These are phyloP conservation scores for Xanthia togata DNA, from an alignment of 2,888 invertebrate genomes.

Conservation along the genomic window DNA sequence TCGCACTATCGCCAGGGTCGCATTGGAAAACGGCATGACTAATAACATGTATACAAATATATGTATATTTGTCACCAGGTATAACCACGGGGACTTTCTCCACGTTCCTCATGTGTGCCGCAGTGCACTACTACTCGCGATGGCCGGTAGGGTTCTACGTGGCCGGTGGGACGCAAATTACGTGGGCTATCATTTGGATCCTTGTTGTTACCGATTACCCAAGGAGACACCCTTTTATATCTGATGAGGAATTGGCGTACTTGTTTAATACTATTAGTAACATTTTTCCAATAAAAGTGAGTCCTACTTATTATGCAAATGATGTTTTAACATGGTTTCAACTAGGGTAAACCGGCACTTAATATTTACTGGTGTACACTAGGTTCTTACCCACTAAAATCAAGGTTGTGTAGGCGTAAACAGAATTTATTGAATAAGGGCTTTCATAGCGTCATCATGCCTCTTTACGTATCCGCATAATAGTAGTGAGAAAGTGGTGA, in stretches of 20 bases:
- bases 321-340: conserved; percentile 11
- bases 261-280: conserved; percentile 90
- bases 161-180: conserved; percentile 88
- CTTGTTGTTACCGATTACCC: conserved; percentile 91
- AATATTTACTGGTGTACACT: conserved; percentile 3
- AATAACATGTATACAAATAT: conserved; percentile 34
- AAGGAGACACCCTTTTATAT: conserved; percentile 90
- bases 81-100: conserved; percentile 91
- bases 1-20: conserved; percentile 8
- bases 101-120: conserved; percentile 92
- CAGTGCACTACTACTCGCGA: conserved; percentile 90
- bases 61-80: conserved; percentile 72
- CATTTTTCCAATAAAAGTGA: conserved; percentile 85
- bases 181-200: conserved; percentile 90
- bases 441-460: conserved; percentile 2
- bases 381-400: background rate
- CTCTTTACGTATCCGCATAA: conserved; percentile 4
- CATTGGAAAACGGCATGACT: conserved; percentile 48
- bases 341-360: background rate
- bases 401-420: background rate
- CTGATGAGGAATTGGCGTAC: conserved; percentile 90
- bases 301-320: conserved; percentile 27
- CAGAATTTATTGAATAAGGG: conserved; percentile 1
- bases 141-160: conserved; percentile 93
- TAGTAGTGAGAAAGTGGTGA: conserved; percentile 40